These are phyloP conservation scores for Enteromius paludinosus DNA, from an alignment of 2,797 vertebrate species.

Conservation along the genomic window DNA sequence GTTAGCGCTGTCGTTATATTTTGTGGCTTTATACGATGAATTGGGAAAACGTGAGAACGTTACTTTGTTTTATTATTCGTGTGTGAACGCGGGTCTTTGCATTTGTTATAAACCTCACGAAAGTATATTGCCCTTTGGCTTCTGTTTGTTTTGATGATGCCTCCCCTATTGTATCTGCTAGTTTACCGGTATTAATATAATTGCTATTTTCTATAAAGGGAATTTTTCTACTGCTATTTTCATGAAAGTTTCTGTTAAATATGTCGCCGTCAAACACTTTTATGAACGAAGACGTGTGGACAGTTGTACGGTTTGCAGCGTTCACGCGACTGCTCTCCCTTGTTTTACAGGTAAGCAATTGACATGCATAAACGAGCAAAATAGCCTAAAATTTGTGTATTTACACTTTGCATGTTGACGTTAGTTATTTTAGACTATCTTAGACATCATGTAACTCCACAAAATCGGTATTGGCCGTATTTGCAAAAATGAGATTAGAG, in stretches of 20 bases:
- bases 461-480: background rate
- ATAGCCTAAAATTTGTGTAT: background rate
- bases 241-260: background rate
- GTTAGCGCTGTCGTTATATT: background rate
- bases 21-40: background rate
- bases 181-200: no score
- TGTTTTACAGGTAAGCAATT: constrained; percentile 84
- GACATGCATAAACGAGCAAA: background rate
- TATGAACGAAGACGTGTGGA: constrained; percentile 71
- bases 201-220: background rate
- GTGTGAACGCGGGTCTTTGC: no score
- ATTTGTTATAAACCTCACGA: background rate
- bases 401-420: background rate
- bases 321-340: constrained; percentile 84
- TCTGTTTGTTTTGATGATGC: background rate
- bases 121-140: background rate
- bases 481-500: background rate
- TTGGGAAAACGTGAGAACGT: background rate
- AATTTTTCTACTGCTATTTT: background rate
- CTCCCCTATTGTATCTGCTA: background rate
- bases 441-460: background rate
- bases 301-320: constrained; percentile 82
- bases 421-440: no score
- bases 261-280: constrained; percentile 45
- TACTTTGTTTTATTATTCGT: background rate